These are phyloP conservation scores for Steromphala cineraria DNA, from an alignment of 2,888 invertebrate species.

Conservation along the genomic window DNA sequence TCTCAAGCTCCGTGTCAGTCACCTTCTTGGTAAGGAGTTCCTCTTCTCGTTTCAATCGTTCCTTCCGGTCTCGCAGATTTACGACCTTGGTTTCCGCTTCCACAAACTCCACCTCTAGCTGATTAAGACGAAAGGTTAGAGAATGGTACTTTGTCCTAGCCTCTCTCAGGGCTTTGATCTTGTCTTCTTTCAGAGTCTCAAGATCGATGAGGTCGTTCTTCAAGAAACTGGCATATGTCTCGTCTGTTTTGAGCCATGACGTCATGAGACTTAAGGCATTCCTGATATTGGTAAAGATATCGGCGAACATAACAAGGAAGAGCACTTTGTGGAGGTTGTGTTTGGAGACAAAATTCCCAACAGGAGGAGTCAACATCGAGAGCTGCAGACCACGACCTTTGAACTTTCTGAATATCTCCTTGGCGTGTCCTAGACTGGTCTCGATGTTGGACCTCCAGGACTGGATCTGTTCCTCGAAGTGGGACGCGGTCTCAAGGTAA, in stretches of 20 bases:
- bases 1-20: slow-evolving; percentile 60
- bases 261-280: slow-evolving; percentile 57
- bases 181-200: slow-evolving; percentile 56
- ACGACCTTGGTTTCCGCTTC: slow-evolving; percentile 44
- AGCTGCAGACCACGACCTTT: slow-evolving; percentile 48
- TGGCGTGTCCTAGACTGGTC: slow-evolving; percentile 49
- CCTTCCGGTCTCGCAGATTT: background rate
- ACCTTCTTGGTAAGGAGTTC: slow-evolving; percentile 41
- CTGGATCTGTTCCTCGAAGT: slow-evolving; percentile 62
- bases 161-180: slow-evolving; percentile 52
- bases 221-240: slow-evolving; percentile 62
- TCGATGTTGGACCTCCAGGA: slow-evolving; percentile 49
- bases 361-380: slow-evolving; percentile 52
- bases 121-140: slow-evolving; percentile 56
- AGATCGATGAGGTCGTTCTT: slow-evolving; percentile 61
- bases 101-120: slow-evolving; percentile 53
- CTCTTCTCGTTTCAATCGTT: slow-evolving; percentile 34
- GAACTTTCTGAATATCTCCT: slow-evolving; percentile 49
- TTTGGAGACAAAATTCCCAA: slow-evolving; percentile 53
- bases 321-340: slow-evolving; percentile 60
- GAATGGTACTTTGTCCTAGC: slow-evolving; percentile 60
- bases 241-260: slow-evolving; percentile 67
- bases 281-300: slow-evolving; percentile 62
- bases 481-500: slow-evolving; percentile 62
- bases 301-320: slow-evolving; percentile 66